These are phyloP conservation scores for Pangasianodon hypophthalmus DNA, from an alignment of 2,113 vertebrate species.

Conservation along the genomic window DNA sequence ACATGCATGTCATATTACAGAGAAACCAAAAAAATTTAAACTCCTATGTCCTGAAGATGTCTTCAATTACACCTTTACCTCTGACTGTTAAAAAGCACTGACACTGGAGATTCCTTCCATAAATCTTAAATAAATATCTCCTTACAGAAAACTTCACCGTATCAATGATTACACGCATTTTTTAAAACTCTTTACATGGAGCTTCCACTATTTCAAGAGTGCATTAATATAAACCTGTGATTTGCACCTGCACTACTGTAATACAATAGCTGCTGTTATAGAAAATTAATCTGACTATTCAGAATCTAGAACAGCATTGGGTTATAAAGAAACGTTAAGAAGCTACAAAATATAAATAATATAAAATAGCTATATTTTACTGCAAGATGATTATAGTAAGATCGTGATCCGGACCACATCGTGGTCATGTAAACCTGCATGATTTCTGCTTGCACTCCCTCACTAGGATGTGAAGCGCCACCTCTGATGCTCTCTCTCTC, in stretches of 20 bases:
- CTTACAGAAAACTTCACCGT: neutral
- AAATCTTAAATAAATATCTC: neutral
- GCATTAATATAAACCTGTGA: neutral
- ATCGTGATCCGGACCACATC: neutral
- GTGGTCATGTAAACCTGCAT: neutral
- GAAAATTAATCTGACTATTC: neutral
- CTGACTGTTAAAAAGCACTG: neutral
- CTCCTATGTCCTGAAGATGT: neutral
- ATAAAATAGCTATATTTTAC: neutral
- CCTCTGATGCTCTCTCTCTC: constrained; percentile 1
- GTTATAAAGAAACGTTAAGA: neutral
- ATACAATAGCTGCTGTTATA: neutral
- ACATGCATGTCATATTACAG: neutral
- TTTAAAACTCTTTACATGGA: neutral
- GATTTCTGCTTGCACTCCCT: neutral
- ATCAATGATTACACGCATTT: neutral
- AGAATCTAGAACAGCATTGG: neutral
- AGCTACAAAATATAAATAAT: neutral
- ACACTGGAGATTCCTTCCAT: neutral
- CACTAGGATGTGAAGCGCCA: neutral
- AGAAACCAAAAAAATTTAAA: neutral
- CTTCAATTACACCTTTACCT: neutral
- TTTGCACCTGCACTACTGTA: neutral
- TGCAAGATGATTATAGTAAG: neutral
- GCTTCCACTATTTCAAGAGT: neutral